A percentile compares a stretch with the other conserved stretches of the same genome.
These are phyloP conservation scores for Ancistrus triradiatus DNA, from an alignment of 2,113 vertebrate genomes.

Conservation along the genomic window DNA sequence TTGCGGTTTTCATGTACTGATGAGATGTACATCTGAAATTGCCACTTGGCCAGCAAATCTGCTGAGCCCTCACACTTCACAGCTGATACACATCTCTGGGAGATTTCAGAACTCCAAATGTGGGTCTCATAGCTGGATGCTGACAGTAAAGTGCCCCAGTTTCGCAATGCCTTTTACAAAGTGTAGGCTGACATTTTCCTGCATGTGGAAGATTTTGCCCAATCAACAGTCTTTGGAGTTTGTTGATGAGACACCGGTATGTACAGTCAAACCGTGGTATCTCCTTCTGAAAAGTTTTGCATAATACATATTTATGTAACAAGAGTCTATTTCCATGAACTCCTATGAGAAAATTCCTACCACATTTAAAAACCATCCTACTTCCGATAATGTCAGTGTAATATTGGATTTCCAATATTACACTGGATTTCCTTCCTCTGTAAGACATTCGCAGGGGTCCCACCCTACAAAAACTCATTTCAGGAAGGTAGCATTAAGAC, in stretches of 20 bases:
- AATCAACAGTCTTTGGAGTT: background rate
- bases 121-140: background rate
- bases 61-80: conserved; percentile 13
- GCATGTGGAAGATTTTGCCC: background rate
- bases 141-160: background rate
- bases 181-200: background rate
- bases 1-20: background rate
- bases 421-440: too few species aligned
- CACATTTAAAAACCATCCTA: too few species aligned
- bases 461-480: too few species aligned
- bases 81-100: background rate
- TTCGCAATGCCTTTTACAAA: background rate
- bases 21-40: conserved; percentile 7
- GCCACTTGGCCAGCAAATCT: background rate
- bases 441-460: too few species aligned
- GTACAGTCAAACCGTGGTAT: too few species aligned
- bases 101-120: background rate
- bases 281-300: too few species aligned
- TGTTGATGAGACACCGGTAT: background rate
- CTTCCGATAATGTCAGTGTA: too few species aligned
- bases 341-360: too few species aligned
- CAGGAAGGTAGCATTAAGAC: too few species aligned
- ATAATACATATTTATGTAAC: too few species aligned
- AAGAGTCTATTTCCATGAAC: too few species aligned
- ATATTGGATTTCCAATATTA: too few species aligned